These are phyloP conservation scores for Ginglymostoma cirratum DNA, from an alignment of 2,113 vertebrate species.

Conservation along the genomic window DNA sequence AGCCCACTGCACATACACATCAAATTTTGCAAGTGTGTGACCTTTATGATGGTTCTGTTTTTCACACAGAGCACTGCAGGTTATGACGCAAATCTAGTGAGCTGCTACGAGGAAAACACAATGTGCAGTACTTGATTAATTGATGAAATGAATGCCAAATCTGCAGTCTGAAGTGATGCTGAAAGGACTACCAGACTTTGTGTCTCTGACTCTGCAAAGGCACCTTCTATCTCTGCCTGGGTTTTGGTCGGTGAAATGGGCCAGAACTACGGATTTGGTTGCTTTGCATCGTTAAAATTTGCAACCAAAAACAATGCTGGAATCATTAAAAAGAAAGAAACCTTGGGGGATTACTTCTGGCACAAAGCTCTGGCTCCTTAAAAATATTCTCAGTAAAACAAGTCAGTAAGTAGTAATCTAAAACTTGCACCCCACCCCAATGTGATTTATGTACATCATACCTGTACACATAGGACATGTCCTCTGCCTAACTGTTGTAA, in stretches of 20 bases:
- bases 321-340: neutral
- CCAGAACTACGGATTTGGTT: neutral
- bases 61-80: neutral
- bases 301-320: neutral
- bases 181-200: neutral
- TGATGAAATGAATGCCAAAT: conserved; percentile 10
- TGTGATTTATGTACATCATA: neutral
- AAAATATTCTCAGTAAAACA: neutral
- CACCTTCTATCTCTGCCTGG: neutral
- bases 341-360: neutral
- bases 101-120: neutral
- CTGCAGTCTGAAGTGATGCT: neutral
- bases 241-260: neutral
- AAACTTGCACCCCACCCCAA: neutral
- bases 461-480: neutral
- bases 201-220: neutral
- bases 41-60: neutral
- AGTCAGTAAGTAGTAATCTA: neutral
- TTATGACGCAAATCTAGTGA: conserved; percentile 2
- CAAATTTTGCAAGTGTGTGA: neutral
- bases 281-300: neutral
- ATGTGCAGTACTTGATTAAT: neutral
- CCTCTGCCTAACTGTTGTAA: neutral
- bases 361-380: neutral
- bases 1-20: neutral